These are phyloP conservation scores for Heliangelus exortis DNA, from an alignment of 2,797 vertebrate genomes.

Conservation along the genomic window DNA sequence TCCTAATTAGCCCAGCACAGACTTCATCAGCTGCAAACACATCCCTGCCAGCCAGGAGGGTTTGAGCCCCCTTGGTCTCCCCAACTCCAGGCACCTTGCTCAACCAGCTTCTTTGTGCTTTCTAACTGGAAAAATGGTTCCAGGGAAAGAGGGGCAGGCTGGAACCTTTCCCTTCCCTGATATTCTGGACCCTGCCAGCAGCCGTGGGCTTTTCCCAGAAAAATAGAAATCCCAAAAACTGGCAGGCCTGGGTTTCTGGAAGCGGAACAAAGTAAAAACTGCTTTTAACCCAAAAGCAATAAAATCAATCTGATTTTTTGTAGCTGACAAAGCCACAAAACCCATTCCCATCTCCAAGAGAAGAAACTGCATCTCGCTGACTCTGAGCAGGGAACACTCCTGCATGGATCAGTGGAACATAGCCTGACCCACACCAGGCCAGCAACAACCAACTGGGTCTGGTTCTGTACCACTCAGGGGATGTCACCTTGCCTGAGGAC, in stretches of 20 bases:
- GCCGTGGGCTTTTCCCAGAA: slow-evolving; percentile 27
- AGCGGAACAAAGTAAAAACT: background rate
- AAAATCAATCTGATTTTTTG: background rate
- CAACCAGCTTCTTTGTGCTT: background rate
- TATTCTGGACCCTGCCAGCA: background rate
- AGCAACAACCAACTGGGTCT: background rate
- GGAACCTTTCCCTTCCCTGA: background rate
- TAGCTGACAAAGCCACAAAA: slow-evolving; percentile 31
- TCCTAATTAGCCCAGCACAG: background rate
- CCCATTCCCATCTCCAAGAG: background rate
- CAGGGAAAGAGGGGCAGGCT: rapidly evolving
- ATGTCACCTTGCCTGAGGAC: background rate
- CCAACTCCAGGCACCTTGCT: background rate
- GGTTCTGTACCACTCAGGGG: background rate
- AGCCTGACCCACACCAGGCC: background rate
- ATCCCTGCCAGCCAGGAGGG: background rate
- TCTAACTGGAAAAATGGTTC: background rate
- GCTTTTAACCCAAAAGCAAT: slow-evolving; percentile 49
- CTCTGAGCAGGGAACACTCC: background rate
- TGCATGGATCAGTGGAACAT: rapidly evolving
- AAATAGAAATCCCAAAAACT: slow-evolving; percentile 52
- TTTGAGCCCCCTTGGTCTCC: background rate
- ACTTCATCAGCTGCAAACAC: background rate
- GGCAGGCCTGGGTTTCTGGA: slow-evolving; percentile 5
- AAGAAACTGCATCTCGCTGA: background rate